Base-by-base conservation (phyloP, 2,888 invertebrate species). In the Aromia moschata region DNA sequence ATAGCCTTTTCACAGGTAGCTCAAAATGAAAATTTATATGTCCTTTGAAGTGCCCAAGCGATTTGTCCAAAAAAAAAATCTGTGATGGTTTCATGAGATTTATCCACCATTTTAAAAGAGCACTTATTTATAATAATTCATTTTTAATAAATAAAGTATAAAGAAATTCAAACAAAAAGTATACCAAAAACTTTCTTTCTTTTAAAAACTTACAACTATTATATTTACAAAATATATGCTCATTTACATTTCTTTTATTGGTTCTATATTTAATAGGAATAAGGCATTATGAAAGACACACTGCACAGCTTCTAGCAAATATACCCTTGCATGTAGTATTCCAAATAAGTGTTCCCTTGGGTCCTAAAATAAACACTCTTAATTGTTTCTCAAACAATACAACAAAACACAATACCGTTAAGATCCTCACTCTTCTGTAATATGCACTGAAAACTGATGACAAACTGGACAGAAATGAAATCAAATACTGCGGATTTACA, bases 361-460 rank as follows among this genome's bases (percentile, higher is more conserved):
- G 71, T 89, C 88, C 89, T 92, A 82, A 46, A 83, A 86, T 81
- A n/a, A n/a, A n/a, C n/a, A n/a, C n/a, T n/a, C n/a, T n/a, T n/a
- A n/a, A n/a, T n/a, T n/a, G n/a, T n/a, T n/a, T n/a, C n/a, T n/a
- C 25, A 25, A 5, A 25, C 3, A 25, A 25, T 25, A 25, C 25
- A 25, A 25, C 25, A 25, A 25, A 54, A 44, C 53, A 58, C 81
- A 86, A 83, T 81, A 91, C 91, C 65, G 86, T 86, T 62, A 93
- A 80, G 72, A 93, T 86, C 68, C 87, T 85, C 30, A 86, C 84
- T 74, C 85, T 84, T 62, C 89, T 84, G 73, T 93, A 93, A 74
- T 92, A 93, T 52, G 87, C 84, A 76, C 92, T 92, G 72, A 92
- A 88, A 4, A 84, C 75, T 36, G 85, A 83, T 15, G 88, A 87